These are phyloP conservation scores for Hypselothyrea guttata DNA, from an alignment of 2,888 invertebrate genomes.

Conservation along the genomic window DNA sequence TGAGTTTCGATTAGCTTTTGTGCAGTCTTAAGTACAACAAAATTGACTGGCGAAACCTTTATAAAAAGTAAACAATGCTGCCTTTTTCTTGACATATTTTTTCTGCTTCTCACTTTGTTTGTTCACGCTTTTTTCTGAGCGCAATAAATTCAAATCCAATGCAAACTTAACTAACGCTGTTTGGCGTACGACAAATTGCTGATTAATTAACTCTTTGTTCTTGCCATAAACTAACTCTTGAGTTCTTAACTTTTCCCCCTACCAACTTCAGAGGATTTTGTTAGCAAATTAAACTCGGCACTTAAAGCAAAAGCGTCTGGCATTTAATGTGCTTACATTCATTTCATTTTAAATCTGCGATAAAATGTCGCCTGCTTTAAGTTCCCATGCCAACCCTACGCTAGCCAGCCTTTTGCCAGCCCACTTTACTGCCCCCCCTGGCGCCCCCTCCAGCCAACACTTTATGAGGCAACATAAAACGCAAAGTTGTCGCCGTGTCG, in stretches of 20 bases:
- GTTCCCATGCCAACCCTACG: slow-evolving; percentile 20
- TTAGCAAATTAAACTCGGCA: slow-evolving; percentile 18
- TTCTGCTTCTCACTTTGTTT: background rate
- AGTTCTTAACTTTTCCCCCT: slow-evolving; percentile 45
- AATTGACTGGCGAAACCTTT: background rate
- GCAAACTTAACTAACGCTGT: slow-evolving; percentile 31
- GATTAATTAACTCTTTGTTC: slow-evolving; percentile 69
- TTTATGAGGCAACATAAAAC: slow-evolving; percentile 48
- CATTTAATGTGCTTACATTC: slow-evolving; percentile 75
- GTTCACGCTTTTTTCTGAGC: background rate
- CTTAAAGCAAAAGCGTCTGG: slow-evolving; percentile 51
- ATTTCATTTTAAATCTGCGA: slow-evolving; percentile 70
- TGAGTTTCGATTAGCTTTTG: slow-evolving; percentile 11
- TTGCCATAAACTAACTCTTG: slow-evolving; percentile 54
- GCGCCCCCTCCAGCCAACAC: slow-evolving; percentile 11
- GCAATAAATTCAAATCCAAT: slow-evolving; percentile 8
- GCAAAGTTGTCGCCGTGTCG: slow-evolving; percentile 72
- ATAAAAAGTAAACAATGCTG: background rate
- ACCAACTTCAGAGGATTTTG: background rate
- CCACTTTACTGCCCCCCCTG: background rate
- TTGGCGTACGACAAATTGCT: slow-evolving; percentile 59
- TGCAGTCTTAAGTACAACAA: background rate
- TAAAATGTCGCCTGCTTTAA: slow-evolving; percentile 68
- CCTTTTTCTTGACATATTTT: background rate
- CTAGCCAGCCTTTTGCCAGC: background rate